These are phyloP conservation scores for Leptinotarsa rubiginosa DNA, from an alignment of 2,888 invertebrate species.

Conservation along the genomic window DNA sequence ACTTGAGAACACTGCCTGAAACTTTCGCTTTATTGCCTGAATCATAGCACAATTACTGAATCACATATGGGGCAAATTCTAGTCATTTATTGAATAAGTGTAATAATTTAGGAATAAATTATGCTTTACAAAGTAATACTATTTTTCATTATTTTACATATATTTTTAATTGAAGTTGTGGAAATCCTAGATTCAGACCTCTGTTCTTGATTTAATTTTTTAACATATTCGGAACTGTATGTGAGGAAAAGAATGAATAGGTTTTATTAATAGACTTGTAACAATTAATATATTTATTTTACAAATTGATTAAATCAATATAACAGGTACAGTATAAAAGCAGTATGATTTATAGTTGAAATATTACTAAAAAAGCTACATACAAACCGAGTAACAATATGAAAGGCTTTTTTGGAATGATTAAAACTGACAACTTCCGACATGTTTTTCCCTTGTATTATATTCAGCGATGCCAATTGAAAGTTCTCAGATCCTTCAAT, in stretches of 20 bases:
- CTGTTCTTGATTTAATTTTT: too few species aligned
- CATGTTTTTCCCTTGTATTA: too few species aligned
- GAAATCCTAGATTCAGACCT: too few species aligned
- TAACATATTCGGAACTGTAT: too few species aligned
- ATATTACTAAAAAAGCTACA: too few species aligned
- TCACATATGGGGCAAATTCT: slow-evolving; percentile 35
- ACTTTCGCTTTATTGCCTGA: slow-evolving; percentile 22
- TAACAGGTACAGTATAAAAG: neutral
- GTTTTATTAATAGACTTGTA: neutral
- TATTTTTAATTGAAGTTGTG: too few species aligned
- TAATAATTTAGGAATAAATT: slow-evolving; percentile 22
- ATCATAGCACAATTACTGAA: slow-evolving; percentile 24
- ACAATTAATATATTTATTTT: neutral
- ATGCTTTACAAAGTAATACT: neutral
- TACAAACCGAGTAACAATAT: too few species aligned
- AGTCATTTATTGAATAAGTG: slow-evolving; percentile 43
- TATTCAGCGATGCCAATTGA: too few species aligned
- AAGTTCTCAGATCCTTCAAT: too few species aligned
- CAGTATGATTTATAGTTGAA: too few species aligned
- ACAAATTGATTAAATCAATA: neutral
- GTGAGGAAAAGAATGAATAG: neutral
- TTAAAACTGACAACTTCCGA: too few species aligned
- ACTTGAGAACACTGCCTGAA: neutral
- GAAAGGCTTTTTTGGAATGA: too few species aligned
- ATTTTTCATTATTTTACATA: neutral